These are phyloP conservation scores for Hycleus phaleratus DNA, from an alignment of 1,140 invertebrate species.

Conservation along the genomic window DNA sequence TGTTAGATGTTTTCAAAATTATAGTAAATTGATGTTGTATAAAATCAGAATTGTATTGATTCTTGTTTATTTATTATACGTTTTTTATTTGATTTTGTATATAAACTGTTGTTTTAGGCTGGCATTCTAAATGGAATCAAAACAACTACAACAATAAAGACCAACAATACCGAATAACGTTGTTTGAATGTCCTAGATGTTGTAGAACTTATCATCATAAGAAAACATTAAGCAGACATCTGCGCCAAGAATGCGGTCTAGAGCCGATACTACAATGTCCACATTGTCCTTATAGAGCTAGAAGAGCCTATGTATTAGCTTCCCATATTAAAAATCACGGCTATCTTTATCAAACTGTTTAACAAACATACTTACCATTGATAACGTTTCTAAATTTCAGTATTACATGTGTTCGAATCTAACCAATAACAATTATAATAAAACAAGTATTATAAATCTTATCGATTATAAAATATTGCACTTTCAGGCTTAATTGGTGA, in stretches of 20 bases:
- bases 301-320: conserved; percentile 32
- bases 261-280: conserved; percentile 52
- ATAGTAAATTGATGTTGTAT: too few species aligned
- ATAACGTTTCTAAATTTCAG: too few species aligned
- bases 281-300: conserved; percentile 34
- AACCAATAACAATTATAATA: not conserved
- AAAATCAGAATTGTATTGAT: too few species aligned
- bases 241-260: conserved; percentile 49
- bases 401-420: not conserved
- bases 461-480: not conserved
- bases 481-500: conserved; percentile 13
- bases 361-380: not conserved
- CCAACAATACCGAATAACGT: too few species aligned
- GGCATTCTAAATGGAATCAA: too few species aligned
- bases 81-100: too few species aligned
- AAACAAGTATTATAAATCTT: not conserved
- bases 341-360: conserved; percentile 17
- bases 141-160: too few species aligned
- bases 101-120: too few species aligned
- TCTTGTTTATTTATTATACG: too few species aligned
- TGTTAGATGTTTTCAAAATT: too few species aligned
- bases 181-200: conserved; percentile 48
- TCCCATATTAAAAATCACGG: conserved; percentile 34
- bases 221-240: conserved; percentile 49
- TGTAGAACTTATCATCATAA: conserved; percentile 48